phyloP scores from a whole-genome alignment of 2,797 vertebrate species.

The Poecilia velifera region DNA sequence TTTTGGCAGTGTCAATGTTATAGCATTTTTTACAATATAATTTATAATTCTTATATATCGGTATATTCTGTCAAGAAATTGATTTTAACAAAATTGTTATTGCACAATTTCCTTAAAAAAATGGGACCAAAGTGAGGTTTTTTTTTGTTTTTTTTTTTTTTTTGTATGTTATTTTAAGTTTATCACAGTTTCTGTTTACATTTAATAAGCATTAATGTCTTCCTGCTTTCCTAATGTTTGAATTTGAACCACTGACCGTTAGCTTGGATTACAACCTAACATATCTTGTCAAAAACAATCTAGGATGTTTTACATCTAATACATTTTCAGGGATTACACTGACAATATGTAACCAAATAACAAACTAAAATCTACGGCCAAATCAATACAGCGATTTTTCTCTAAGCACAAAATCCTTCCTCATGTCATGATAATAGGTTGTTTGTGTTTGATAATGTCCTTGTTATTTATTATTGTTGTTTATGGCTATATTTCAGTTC shows the following conservation, averaged over 20 bases:
- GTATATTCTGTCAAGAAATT: neutral
- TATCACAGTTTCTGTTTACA: neutral
- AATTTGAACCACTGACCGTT: neutral
- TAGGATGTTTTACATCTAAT: no score
- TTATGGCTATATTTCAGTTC: neutral
- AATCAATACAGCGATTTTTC: neutral
- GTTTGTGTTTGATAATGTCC: neutral
- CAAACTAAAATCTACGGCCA: neutral
- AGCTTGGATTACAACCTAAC: neutral
- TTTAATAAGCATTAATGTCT: neutral
- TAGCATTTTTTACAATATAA: neutral
- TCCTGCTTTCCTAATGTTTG: neutral
- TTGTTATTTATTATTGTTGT: neutral
- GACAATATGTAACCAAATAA: neutral
- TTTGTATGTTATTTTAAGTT: neutral
- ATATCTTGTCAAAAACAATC: neutral
- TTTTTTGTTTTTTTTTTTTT: neutral
- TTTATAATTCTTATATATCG: neutral
- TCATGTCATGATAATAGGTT: neutral
- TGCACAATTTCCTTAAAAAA: neutral
- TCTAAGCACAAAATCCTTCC: neutral
- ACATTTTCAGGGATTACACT: neutral
- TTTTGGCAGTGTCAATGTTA: neutral
- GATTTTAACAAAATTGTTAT: no score
- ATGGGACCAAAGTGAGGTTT: neutral